Base-by-base conservation (phyloP, 2,888 invertebrate genomes). In the Phasia obesa region DNA sequence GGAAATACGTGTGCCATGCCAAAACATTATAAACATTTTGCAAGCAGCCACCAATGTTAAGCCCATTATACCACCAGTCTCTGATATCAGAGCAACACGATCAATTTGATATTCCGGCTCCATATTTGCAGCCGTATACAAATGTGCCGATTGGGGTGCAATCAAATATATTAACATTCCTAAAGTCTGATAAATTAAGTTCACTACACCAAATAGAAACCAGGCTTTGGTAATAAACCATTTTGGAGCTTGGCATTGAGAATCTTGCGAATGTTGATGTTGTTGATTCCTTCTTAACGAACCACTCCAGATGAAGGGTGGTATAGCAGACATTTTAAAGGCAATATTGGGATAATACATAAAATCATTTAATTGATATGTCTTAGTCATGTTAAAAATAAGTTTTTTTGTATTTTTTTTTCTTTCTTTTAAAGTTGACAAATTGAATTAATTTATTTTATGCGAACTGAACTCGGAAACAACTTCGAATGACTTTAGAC, bases 261-360 rank as follows among this genome's bases (percentile, higher is more conserved):
- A 6, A 38, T 38, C 7, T 15, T 49, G 49, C 9, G 5, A 11
- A 13, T 31, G 44, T 23, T 15, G 25, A 1, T 59, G 31, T 2
- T 19, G 57, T n/a, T 47, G 25, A 19, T 60, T 6, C 13, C 44
- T 57, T 11, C 6, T 11, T 44, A 47, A 15, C 23, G 55, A 84
- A 17, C 85, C 85, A 2, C 44, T 67, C 87, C 86, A 88, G 21
- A 77, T 67, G 59, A 86, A 90, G 0, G 80, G 78, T 5, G 84
- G 86, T 35, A 87, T 82, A 59, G 85, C 67, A 1, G 85, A 84
- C 69, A 88, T 57, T 4, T 81, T 85, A 15, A 87, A 87, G 13
- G 84, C 88, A 11, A 88, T 13, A 47, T 88, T 85, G 5, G 88
- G 87, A 82, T 87, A 90, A 42, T 86, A 64, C 87, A 90, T 85